phyloP scores from a whole-genome alignment of 2,888 invertebrate species.

The Pheosia tremula region DNA sequence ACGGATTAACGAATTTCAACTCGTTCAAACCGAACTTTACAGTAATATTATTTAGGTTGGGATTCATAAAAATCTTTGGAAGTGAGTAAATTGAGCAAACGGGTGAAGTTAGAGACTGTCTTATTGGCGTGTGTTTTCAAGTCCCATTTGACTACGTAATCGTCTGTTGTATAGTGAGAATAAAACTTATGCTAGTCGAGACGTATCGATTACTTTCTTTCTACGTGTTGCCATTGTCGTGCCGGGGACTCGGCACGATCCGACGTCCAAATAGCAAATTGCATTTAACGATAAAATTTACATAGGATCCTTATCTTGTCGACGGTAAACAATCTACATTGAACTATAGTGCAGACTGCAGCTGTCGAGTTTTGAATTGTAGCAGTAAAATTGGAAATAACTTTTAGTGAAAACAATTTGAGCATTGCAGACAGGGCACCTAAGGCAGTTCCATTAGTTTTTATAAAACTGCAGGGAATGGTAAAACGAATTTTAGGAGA shows the following conservation, averaged over 20 bases:
- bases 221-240: constrained; percentile 32
- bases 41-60: constrained; percentile 17
- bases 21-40: constrained; percentile 16
- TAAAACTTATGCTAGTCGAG: constrained; percentile 41
- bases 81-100: constrained; percentile 15
- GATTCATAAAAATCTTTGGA: constrained; percentile 13
- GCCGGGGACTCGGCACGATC: constrained; percentile 17
- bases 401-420: neutral
- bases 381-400: neutral
- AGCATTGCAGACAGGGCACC: neutral
- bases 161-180: constrained; percentile 31
- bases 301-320: constrained; percentile 20
- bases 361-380: neutral
- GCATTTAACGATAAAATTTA: constrained; percentile 20
- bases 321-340: constrained; percentile 7
- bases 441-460: neutral
- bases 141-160: constrained; percentile 23
- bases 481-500: neutral
- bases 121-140: constrained; percentile 12
- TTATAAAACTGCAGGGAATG: neutral
- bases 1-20: constrained; percentile 37
- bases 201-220: constrained; percentile 51
- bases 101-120: constrained; percentile 6
- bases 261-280: constrained; percentile 21
- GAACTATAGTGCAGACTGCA: neutral